Evolutionary conservation across 2,797 vertebrate genomes (phyloP).

Genomic region (Myotis myotis): DNA sequence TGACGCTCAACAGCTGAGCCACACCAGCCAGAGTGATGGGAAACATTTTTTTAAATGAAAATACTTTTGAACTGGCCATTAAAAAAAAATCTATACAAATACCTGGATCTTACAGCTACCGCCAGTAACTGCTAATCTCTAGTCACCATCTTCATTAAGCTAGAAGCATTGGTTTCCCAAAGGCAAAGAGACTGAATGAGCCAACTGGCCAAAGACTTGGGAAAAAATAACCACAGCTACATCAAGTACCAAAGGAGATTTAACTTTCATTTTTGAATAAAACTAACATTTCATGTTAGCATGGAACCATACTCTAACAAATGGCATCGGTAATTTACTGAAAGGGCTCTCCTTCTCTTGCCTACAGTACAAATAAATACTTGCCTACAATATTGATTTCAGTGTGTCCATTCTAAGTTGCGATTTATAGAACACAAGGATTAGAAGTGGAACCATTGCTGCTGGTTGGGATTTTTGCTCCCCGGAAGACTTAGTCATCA

Average conservation of each 20-base stretch:
- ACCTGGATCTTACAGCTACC: not conserved
- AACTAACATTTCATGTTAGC: not conserved
- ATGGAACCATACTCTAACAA: not conserved
- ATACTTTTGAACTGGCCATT: slow-evolving; percentile 15
- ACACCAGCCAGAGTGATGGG: not conserved
- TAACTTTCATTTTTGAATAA: slow-evolving; percentile 46
- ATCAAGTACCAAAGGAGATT: slow-evolving; percentile 27
- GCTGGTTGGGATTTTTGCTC: slow-evolving; percentile 34
- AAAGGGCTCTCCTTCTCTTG: not conserved
- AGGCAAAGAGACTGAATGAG: slow-evolving; percentile 16
- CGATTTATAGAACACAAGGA: slow-evolving; percentile 9
- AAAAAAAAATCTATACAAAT: not conserved
- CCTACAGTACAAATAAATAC: not conserved
- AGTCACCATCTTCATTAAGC: slow-evolving; percentile 48
- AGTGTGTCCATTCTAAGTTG: slow-evolving; percentile 17
- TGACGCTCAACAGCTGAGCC: not conserved
- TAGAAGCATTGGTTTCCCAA: not conserved
- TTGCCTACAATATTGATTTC: not conserved
- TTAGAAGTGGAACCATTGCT: not conserved
- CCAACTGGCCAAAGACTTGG: not conserved
- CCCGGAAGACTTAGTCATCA: slow-evolving; percentile 72
- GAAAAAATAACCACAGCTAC: not conserved
- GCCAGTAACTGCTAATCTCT: slow-evolving; percentile 4
- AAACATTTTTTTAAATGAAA: slow-evolving; percentile 36
- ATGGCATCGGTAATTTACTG: not conserved